Evolutionary conservation across 30 jellyfish, hydroid and myxozoan genomes (phyloP).

Genomic region (Rhopilema esculentum): DNA sequence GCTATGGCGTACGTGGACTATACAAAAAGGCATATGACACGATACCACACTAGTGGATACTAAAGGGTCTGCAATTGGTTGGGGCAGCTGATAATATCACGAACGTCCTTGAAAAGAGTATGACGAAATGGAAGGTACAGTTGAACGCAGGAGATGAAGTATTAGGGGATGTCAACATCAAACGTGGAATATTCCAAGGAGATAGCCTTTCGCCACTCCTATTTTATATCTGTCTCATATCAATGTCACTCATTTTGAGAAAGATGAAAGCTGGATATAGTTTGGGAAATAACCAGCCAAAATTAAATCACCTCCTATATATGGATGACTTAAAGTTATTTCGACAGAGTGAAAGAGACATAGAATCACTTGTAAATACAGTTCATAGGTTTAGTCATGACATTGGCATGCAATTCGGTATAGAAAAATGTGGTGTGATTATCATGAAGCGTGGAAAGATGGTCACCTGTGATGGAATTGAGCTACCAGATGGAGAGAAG

Average conservation of each 20-base stretch:
- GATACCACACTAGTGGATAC: constrained; percentile 11
- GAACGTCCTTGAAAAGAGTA: constrained; percentile 38
- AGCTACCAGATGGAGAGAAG: constrained; percentile 13
- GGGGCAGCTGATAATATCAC: constrained; percentile 39
- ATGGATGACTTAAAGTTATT: constrained; percentile 46
- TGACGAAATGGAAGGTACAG: constrained; percentile 49
- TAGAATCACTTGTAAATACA: constrained; percentile 21
- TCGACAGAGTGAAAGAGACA: constrained; percentile 18
- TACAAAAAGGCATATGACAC: not conserved
- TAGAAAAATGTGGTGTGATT: constrained; percentile 6
- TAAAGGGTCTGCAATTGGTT: not conserved
- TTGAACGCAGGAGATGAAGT: constrained; percentile 43
- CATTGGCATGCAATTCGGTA: constrained; percentile 26
- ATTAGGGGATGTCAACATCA: constrained; percentile 22
- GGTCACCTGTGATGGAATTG: constrained; percentile 42
- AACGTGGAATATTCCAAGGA: constrained; percentile 53
- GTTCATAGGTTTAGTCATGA: constrained; percentile 6
- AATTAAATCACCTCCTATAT: constrained; percentile 26
- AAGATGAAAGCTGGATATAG: not conserved
- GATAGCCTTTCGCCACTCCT: constrained; percentile 37
- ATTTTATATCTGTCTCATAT: constrained; percentile 17
- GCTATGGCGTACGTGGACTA: not conserved
- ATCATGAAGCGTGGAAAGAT: constrained; percentile 25
- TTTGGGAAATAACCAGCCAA: not conserved
- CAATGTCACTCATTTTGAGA: not conserved